Conservation (phyloP, 2,888 invertebrate genomes). For the Acheta domesticus region DNA sequence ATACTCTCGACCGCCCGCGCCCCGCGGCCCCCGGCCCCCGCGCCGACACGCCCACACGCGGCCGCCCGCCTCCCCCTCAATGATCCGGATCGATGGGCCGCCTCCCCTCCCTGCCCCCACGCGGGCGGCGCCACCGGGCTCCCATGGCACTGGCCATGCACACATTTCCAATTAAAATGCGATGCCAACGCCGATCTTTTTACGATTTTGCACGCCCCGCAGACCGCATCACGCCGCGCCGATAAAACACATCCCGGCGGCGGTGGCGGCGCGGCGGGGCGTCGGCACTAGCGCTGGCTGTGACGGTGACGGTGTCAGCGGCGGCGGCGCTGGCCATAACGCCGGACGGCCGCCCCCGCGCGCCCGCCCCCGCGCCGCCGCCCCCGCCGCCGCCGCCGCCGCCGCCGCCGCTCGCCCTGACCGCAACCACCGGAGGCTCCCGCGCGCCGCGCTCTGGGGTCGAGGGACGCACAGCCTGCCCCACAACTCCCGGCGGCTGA, state of each 20-base stretch:
- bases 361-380: background rate
- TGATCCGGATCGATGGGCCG: background rate
- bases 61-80: background rate
- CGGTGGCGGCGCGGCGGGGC: background rate
- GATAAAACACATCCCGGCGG: constrained; percentile 19
- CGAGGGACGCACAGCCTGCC: too few species aligned
- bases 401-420: too few species aligned
- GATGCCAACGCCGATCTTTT: constrained; percentile 21
- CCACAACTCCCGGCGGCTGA: too few species aligned
- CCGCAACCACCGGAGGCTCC: too few species aligned
- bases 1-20: background rate
- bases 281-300: background rate
- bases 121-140: background rate
- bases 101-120: background rate
- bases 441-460: too few species aligned
- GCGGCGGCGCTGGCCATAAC: background rate
- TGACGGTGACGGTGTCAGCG: background rate
- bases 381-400: background rate
- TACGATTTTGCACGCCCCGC: constrained; percentile 23
- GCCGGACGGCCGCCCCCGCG: background rate
- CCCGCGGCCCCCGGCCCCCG: background rate
- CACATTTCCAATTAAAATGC: constrained; percentile 23
- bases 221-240: constrained; percentile 18
- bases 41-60: background rate
- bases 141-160: background rate